phyloP scores from a whole-genome alignment of 2,113 vertebrate genomes.

The Phrynosoma platyrhinos region DNA sequence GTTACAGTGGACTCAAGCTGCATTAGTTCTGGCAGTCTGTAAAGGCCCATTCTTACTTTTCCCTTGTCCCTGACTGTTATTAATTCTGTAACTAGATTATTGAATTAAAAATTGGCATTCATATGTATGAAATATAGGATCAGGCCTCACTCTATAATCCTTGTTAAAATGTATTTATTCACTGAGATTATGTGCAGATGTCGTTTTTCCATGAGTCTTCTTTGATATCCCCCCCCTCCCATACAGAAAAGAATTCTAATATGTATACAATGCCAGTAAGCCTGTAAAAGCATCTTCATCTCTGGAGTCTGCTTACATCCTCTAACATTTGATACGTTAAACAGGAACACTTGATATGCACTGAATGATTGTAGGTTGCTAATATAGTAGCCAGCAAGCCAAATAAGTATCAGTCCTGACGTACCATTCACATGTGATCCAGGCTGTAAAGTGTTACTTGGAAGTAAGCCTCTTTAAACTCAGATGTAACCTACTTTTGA shows the following conservation, averaged over 20 bases:
- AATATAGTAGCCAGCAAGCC: not conserved
- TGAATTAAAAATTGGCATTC: slow-evolving; percentile 6
- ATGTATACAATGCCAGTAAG: not conserved
- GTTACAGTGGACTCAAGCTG: too few species aligned
- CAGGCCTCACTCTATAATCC: not conserved
- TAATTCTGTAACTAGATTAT: slow-evolving; percentile 25
- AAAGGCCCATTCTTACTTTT: not conserved
- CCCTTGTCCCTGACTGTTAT: not conserved
- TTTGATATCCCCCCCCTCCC: not conserved
- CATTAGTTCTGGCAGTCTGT: too few species aligned
- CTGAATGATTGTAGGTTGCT: not conserved
- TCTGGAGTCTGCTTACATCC: not conserved
- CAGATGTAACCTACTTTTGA: not conserved
- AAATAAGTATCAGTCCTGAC: not conserved
- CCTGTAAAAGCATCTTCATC: not conserved
- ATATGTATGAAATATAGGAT: not conserved
- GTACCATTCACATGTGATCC: not conserved
- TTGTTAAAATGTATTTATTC: not conserved
- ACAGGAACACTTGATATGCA: not conserved
- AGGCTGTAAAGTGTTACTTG: too few species aligned
- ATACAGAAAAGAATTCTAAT: slow-evolving; percentile 1
- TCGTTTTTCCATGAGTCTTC: not conserved
- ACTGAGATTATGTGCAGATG: slow-evolving; percentile 15
- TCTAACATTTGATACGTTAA: not conserved
- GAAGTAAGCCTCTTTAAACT: too few species aligned